These are phyloP conservation scores for Clusia tigrina DNA, from an alignment of 2,888 invertebrate genomes.

Conservation along the genomic window DNA sequence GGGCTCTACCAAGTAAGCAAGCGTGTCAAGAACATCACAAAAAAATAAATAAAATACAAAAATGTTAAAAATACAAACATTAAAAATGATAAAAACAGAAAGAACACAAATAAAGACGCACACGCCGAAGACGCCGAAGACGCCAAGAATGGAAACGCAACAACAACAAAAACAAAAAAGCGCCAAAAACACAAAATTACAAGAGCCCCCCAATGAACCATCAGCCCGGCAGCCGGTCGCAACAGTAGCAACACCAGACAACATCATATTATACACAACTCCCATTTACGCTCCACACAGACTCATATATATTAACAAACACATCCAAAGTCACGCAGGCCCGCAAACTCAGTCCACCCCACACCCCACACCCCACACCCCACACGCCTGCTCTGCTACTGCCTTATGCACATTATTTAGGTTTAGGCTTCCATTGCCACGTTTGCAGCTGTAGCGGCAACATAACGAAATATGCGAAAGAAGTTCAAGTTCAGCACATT, in stretches of 20 bases:
- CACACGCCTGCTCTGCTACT: background rate
- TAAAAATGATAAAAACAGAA: constrained; percentile 32
- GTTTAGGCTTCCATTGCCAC: background rate
- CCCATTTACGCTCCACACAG: no score
- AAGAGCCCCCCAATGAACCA: constrained; percentile 40
- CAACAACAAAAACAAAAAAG: constrained; percentile 25
- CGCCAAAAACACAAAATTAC: constrained; percentile 32
- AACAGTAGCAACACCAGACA: constrained; percentile 25
- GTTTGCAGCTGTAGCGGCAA: background rate
- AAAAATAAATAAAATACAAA: constrained; percentile 11
- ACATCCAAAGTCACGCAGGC: constrained; percentile 15
- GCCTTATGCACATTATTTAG: constrained; percentile 13
- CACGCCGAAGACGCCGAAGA: background rate
- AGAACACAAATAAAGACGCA: constrained; percentile 37
- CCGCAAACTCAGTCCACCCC: constrained; percentile 9
- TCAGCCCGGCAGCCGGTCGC: constrained; percentile 12
- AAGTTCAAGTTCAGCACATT: constrained; percentile 45
- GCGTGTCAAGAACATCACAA: background rate
- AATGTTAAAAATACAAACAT: constrained; percentile 33
- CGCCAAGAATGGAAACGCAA: constrained; percentile 6
- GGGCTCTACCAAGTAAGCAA: no score
- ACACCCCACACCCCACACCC: background rate
- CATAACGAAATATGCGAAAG: constrained; percentile 25
- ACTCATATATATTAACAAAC: no score
- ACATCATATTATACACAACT: constrained; percentile 6